These are phyloP conservation scores for Rallus crepitans DNA, from an alignment of 2,797 vertebrate genomes.

Conservation along the genomic window DNA sequence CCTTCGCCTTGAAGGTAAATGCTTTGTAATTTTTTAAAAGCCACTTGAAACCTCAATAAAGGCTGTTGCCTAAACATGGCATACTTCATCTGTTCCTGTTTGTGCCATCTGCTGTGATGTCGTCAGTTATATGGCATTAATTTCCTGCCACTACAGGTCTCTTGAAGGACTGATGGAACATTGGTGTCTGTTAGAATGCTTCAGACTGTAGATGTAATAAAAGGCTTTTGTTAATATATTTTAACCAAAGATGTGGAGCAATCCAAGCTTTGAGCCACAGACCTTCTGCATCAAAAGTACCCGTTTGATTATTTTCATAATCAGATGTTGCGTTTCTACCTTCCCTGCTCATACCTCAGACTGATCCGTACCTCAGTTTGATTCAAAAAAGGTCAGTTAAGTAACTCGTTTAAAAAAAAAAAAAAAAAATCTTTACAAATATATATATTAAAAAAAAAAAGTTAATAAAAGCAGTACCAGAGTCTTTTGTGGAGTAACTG, in stretches of 20 bases:
- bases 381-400: constrained; percentile 84
- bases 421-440: too few relatives aligned
- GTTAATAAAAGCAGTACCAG: constrained; percentile 53
- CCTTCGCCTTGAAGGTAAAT: constrained; percentile 77
- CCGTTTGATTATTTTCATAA: constrained; percentile 76
- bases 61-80: constrained; percentile 83
- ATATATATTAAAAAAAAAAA: background rate
- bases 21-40: constrained; percentile 80
- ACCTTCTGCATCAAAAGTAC: constrained; percentile 75
- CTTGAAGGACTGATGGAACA: constrained; percentile 80
- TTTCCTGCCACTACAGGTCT: constrained; percentile 81
- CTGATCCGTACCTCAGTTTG: constrained; percentile 88
- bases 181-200: constrained; percentile 80
- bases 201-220: constrained; percentile 83
- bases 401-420: constrained; percentile 31
- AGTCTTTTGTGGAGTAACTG: constrained; percentile 71
- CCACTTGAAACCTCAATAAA: constrained; percentile 85
- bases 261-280: constrained; percentile 80
- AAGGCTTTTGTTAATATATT: constrained; percentile 86
- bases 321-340: constrained; percentile 83
- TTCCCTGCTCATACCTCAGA: constrained; percentile 89
- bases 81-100: constrained; percentile 81
- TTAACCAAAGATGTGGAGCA: constrained; percentile 93
- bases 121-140: constrained; percentile 78
- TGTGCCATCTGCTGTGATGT: constrained; percentile 81